Conservation (phyloP, 1,140 invertebrate genomes). For the Trichonephila clavata region DNA sequence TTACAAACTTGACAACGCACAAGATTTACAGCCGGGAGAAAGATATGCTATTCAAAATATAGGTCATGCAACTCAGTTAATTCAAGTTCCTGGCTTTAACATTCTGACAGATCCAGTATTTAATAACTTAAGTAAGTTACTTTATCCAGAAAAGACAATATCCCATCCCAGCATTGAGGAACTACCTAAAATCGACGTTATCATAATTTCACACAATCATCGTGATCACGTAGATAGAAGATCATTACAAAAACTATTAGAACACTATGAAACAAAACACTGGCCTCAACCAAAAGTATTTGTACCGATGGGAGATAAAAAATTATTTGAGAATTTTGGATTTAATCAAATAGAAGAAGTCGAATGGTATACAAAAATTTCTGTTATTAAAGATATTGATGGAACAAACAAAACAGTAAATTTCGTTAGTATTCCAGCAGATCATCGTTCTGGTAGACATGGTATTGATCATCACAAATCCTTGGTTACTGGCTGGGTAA, state of each 20-base stretch:
- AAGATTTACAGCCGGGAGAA: slow-evolving; percentile 16
- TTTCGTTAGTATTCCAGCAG: slow-evolving; percentile 60
- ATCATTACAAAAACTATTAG: slow-evolving; percentile 41
- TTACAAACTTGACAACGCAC: slow-evolving; percentile 52
- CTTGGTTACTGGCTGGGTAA: slow-evolving; percentile 62
- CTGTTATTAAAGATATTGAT: neutral
- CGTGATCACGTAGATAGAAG: slow-evolving; percentile 50
- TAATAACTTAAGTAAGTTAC: neutral
- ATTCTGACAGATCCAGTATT: slow-evolving; percentile 71
- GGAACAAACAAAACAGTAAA: no score
- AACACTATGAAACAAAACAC: slow-evolving; percentile 6
- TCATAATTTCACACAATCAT: slow-evolving; percentile 70
- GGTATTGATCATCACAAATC: slow-evolving; percentile 60
- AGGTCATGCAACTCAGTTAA: slow-evolving; percentile 57
- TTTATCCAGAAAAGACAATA: slow-evolving; percentile 53
- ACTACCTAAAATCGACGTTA: slow-evolving; percentile 46
- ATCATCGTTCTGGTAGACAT: slow-evolving; percentile 63
- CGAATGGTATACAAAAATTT: slow-evolving; percentile 68
- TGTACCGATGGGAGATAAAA: slow-evolving; percentile 69
- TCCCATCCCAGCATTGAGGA: slow-evolving; percentile 44
- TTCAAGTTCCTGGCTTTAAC: slow-evolving; percentile 56
- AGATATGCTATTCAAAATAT: slow-evolving; percentile 58
- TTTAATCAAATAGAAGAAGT: slow-evolving; percentile 57
- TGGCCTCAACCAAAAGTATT: slow-evolving; percentile 45
- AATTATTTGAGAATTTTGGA: slow-evolving; percentile 53